Percentiles rank a stretch among this genome's conserved stretches.
Conservation (phyloP, 2,113 vertebrate species). For the Sakesphorus luctuosus region DNA sequence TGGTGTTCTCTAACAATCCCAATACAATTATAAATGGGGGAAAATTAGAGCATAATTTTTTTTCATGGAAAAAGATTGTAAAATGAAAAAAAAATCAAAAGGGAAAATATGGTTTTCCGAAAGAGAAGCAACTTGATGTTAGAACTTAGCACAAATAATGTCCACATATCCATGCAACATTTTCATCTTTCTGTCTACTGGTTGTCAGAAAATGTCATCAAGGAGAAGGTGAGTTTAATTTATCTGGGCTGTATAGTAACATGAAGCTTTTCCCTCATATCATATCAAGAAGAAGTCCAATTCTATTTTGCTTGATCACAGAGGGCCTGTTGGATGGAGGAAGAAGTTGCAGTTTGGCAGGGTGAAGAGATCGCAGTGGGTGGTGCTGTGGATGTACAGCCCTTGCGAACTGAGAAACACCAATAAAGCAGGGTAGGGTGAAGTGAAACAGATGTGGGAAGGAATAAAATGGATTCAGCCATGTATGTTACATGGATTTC, state of each 20-base stretch:
- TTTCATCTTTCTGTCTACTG: not conserved
- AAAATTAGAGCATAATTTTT: not conserved
- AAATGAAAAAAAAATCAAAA: not conserved
- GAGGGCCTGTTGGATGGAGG: not conserved
- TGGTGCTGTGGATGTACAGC: not conserved
- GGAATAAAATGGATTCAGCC: not conserved
- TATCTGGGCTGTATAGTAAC: not conserved
- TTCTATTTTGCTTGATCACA: not conserved
- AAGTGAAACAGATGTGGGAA: not conserved
- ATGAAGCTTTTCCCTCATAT: not conserved
- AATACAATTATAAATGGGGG: not conserved
- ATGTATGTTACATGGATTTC: not conserved
- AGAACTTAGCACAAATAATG: not conserved
- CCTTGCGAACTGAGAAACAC: not conserved
- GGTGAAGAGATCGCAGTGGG: not conserved
- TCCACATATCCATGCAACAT: not conserved
- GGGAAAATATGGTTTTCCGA: not conserved
- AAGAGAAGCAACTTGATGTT: not conserved
- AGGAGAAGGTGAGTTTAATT: not conserved
- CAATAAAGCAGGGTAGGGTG: not conserved
- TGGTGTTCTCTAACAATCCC: not conserved
- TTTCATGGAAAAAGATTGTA: not conserved
- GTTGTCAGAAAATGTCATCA: not conserved
- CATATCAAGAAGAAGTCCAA: not conserved
- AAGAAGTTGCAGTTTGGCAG: not conserved